These are phyloP conservation scores for Drosophila nigricruria DNA, from an alignment of 2,888 invertebrate species.

Conservation along the genomic window DNA sequence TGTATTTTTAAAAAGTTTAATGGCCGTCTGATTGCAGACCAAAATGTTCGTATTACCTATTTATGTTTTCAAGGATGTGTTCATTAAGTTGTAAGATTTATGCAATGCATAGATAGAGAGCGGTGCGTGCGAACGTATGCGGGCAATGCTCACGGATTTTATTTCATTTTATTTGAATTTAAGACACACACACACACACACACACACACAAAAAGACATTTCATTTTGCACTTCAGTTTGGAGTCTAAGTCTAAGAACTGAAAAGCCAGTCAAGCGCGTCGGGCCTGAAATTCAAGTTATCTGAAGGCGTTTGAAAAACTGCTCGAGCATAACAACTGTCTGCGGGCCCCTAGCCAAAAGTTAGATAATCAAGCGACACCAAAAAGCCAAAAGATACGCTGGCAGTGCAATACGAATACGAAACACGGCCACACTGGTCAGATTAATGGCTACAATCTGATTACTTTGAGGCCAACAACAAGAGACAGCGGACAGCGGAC, in stretches of 20 bases:
- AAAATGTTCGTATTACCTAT: conserved; percentile 52
- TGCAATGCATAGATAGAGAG: conserved; percentile 15
- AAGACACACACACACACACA: background rate
- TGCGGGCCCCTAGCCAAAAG: conserved; percentile 31
- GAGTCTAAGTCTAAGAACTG: conserved; percentile 55
- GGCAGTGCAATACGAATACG: conserved; percentile 21
- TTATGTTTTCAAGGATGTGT: conserved; percentile 68
- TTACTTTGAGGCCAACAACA: conserved; percentile 73
- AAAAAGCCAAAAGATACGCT: conserved; percentile 34
- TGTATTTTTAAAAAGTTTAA: conserved; percentile 69
- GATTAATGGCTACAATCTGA: conserved; percentile 81
- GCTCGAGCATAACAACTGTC: conserved; percentile 62
- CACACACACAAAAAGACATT: conserved; percentile 21
- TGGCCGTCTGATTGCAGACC: conserved; percentile 65
- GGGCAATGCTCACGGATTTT: conserved; percentile 35
- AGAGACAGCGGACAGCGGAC: background rate
- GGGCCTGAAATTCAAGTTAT: conserved; percentile 74
- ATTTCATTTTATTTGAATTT: background rate
- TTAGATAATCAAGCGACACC: conserved; percentile 74
- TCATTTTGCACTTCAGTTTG: conserved; percentile 51
- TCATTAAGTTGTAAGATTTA: conserved; percentile 61
- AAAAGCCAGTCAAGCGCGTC: conserved; percentile 63
- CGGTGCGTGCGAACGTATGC: conserved; percentile 63
- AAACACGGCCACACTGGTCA: conserved; percentile 55
- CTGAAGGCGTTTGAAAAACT: conserved; percentile 53